Evolutionary conservation across 2,113 vertebrate genomes (phyloP).

Genomic region (Vidua macroura): DNA sequence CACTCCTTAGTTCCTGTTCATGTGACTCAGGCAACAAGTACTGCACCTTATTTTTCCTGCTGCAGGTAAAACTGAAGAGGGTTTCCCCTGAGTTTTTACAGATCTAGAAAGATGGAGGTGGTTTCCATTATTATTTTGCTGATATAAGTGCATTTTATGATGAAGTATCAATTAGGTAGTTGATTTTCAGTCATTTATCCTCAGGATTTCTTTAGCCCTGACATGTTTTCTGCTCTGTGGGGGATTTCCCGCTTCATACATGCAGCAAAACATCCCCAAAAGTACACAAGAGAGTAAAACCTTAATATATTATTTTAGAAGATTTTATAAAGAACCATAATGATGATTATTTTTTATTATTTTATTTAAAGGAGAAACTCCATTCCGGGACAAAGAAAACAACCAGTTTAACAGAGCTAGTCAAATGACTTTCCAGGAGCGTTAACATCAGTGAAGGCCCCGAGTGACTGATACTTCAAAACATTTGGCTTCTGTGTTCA

Average conservation of each 20-base stretch:
- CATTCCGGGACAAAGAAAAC: not conserved
- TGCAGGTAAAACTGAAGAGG: not conserved
- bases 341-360: not conserved
- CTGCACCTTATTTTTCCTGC: not conserved
- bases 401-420: not conserved
- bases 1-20: not conserved
- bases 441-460: not conserved
- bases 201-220: not conserved
- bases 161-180: not conserved
- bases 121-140: not conserved
- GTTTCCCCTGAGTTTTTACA: not conserved
- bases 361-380: not conserved
- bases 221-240: not conserved
- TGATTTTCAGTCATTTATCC: not conserved
- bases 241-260: not conserved
- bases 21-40: not conserved
- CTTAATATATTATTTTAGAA: not conserved
- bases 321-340: not conserved
- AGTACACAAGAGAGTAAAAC: not conserved
- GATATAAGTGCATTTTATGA: fast-evolving
- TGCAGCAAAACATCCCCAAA: not conserved
- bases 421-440: not conserved
- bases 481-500: not conserved
- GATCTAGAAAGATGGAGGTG: not conserved
- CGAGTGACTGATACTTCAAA: not conserved